phyloP scores from a whole-genome alignment of 2,797 vertebrate genomes.

The Danio albolineatus region DNA sequence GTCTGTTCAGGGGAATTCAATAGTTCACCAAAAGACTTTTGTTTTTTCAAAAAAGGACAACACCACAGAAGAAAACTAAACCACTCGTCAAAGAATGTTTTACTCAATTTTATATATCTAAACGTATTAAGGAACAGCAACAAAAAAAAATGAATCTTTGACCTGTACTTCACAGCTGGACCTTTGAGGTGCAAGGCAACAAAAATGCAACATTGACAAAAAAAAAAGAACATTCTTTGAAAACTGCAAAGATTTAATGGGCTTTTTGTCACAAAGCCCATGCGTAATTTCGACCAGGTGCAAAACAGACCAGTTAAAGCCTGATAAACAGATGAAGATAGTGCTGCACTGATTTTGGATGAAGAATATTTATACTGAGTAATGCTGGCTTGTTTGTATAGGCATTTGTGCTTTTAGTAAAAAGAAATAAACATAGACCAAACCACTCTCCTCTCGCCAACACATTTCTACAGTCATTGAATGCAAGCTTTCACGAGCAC shows the following conservation, averaged over 20 bases:
- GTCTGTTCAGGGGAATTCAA: slow-evolving; percentile 95
- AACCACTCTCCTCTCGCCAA: slow-evolving; percentile 23
- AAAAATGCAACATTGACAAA: slow-evolving; percentile 66
- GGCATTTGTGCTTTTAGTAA: slow-evolving; percentile 74
- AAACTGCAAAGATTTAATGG: slow-evolving; percentile 61
- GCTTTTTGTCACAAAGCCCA: slow-evolving; percentile 74
- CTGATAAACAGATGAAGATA: slow-evolving; percentile 69
- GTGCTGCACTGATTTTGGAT: slow-evolving; percentile 85
- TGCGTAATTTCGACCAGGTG: slow-evolving; percentile 47
- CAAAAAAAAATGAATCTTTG: slow-evolving; percentile 69
- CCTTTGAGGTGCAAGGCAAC: slow-evolving; percentile 82
- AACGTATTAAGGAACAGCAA: slow-evolving; percentile 58
- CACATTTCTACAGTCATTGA: slow-evolving; percentile 26
- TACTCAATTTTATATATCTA: slow-evolving; percentile 78
- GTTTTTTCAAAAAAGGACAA: slow-evolving; percentile 70
- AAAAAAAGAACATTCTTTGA: slow-evolving; percentile 69
- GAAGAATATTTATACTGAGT: slow-evolving; percentile 85
- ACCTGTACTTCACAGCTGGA: slow-evolving; percentile 91
- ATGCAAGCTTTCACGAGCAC: slow-evolving; percentile 48
- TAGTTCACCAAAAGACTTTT: slow-evolving; percentile 73
- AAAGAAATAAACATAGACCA: slow-evolving; percentile 49
- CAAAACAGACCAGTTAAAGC: slow-evolving; percentile 66
- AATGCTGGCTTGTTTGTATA: slow-evolving; percentile 78
- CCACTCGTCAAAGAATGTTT: slow-evolving; percentile 69
- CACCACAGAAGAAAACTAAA: slow-evolving; percentile 63